These are phyloP conservation scores for Heteractis magnifica DNA, from an alignment of 92 coral and sea anemone species.

Conservation along the genomic window DNA sequence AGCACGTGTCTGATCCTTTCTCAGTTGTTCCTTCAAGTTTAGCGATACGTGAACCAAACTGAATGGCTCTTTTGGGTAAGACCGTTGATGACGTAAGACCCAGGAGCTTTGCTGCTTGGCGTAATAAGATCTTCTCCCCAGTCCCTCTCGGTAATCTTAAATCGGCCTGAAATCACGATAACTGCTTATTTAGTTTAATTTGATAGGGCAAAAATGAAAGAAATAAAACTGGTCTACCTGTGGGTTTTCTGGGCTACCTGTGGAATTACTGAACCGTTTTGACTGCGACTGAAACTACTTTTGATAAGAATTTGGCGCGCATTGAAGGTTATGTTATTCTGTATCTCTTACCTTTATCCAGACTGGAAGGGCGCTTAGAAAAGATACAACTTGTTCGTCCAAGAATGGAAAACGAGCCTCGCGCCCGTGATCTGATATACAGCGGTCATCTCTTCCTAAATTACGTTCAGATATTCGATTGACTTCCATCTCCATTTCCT, in stretches of 20 bases:
- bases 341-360: slow-evolving; percentile 73
- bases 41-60: slow-evolving; percentile 98
- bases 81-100: slow-evolving; percentile 89
- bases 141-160: slow-evolving; percentile 86
- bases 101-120: slow-evolving; percentile 82
- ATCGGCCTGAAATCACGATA: slow-evolving; percentile 66
- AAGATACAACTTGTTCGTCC: slow-evolving; percentile 91
- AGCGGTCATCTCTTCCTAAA: slow-evolving; percentile 98
- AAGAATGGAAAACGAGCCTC: slow-evolving; percentile 97
- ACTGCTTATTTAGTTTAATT: background rate
- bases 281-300: no score
- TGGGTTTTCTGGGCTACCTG: background rate
- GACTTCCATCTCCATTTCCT: slow-evolving; percentile 96
- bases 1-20: slow-evolving; percentile 83
- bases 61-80: slow-evolving; percentile 96
- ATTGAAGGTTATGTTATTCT: background rate
- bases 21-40: slow-evolving; percentile 86
- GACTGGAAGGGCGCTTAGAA: slow-evolving; percentile 81
- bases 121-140: slow-evolving; percentile 91
- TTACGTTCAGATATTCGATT: slow-evolving; percentile 81
- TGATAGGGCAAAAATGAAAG: background rate
- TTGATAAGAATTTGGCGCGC: background rate
- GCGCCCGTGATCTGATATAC: slow-evolving; percentile 96
- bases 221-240: background rate
- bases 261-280: no score